Base-by-base conservation (phyloP, 2,888 invertebrate genomes). In the Lasioglossum oenotherae region DNA sequence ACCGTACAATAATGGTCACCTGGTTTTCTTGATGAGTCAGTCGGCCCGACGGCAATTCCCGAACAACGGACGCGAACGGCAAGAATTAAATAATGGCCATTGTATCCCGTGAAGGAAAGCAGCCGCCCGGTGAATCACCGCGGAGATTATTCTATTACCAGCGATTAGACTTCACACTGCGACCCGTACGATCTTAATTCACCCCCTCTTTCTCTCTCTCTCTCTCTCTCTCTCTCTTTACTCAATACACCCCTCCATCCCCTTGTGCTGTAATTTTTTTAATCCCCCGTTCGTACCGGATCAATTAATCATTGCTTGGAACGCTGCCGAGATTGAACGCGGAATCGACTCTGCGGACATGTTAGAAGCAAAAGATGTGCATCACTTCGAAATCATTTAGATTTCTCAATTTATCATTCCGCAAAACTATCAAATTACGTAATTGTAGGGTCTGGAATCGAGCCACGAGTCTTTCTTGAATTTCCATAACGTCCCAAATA, bases 71-170 rank as follows among this genome's bases (percentile, higher is more conserved):
- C 78, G 81, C 46, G 72, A 74, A 81, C 64, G 60, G 46, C 35
- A 71, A 53, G 38, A 57, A 84, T 84, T 87, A 82, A 85, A 85
- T 85, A 85, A 88, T 85, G 64, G 67, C 84, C 69, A 87, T 82
- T 88, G 79, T 81, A 46, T 64, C 31, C 49, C 31, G 16, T 57
- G 75, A 77, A 76, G 80, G 80, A 79, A 80, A 81, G 81, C 73
- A 78, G 31, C 64, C 73, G 71, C 67, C 35, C 64, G 77, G 78
- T 86, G 86, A 84, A 80, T 88, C 88, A 87, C 82, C 73, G 53
- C 78, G 69, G 27, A 80, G 80, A 84, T 84, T 86, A 86, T 80
- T 80, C 88, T 84, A 88, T 89, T 87, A 81, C 57, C 60, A 74
- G 71, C 72, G 86, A 84, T 81, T 80, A 84, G 86, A 86, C 84